phyloP scores from a whole-genome alignment of 2,888 invertebrate species.

The Diarsia rubi region DNA sequence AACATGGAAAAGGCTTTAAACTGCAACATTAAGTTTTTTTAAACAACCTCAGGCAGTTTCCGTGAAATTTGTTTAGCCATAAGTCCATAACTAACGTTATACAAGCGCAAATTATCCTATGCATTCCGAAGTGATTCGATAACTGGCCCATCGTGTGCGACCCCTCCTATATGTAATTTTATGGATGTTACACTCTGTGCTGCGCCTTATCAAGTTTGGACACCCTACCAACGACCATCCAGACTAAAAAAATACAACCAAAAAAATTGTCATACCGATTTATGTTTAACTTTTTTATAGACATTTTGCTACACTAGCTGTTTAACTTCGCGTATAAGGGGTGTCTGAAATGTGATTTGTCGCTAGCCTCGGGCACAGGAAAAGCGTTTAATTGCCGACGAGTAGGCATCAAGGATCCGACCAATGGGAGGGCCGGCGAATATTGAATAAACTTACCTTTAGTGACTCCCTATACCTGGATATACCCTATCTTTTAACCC shows the following conservation, averaged over 20 bases:
- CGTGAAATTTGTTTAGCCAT: slow-evolving; percentile 74
- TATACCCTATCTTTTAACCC: slow-evolving; percentile 49
- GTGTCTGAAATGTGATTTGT: slow-evolving; percentile 84
- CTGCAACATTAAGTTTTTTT: slow-evolving; percentile 3
- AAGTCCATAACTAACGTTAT: slow-evolving; percentile 68
- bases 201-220: slow-evolving; percentile 74
- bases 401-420: slow-evolving; percentile 84
- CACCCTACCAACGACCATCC: slow-evolving; percentile 64
- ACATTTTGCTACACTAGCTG: slow-evolving; percentile 34
- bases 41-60: slow-evolving; percentile 45
- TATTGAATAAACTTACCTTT: slow-evolving; percentile 75
- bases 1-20: neutral
- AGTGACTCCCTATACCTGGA: slow-evolving; percentile 45
- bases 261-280: slow-evolving; percentile 27
- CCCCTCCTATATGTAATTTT: slow-evolving; percentile 80
- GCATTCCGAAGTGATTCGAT: slow-evolving; percentile 85
- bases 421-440: slow-evolving; percentile 83
- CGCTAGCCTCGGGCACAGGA: slow-evolving; percentile 83
- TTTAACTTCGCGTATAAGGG: slow-evolving; percentile 60
- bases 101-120: slow-evolving; percentile 83
- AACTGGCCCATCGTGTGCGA: slow-evolving; percentile 75
- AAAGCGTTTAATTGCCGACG: slow-evolving; percentile 84
- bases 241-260: slow-evolving; percentile 35
- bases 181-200: slow-evolving; percentile 78
- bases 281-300: neutral